Base-by-base conservation (phyloP, 1,140 invertebrate species). In the Zeugodacus cucurbitae region DNA sequence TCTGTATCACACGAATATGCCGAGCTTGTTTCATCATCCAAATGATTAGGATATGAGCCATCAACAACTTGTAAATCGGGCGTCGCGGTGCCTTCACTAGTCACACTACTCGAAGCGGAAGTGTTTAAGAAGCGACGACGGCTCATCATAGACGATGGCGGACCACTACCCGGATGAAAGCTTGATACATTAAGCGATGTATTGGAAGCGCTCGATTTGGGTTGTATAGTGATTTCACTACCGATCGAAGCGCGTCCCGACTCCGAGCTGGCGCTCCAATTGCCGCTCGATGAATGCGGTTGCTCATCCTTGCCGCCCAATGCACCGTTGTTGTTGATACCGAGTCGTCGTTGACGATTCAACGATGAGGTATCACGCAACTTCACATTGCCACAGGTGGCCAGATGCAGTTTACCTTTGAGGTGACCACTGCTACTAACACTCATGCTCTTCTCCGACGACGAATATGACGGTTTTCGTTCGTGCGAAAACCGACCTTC, bases 1-100 rank as follows among this genome's bases (percentile, higher is more conserved):
- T 99, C 98, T 20, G 98, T 98, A 92, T 99, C 98, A 91, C 98
- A 98, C 7, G 98, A 98, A 93, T 98, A 99, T 70, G 98, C 97
- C 0, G 98, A 98, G 90, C 97, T 98, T 6, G 97, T 98, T 93
- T 98, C 98, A 91, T 98, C 98, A 92, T 98, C 97, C 88, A 96
- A 94, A 87, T 93, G 92, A 88, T 92, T 92, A 6, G 91, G 91
- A 91, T 95, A 95, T 57, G 95, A 94, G 14, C 96, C 94, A 88
- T 96, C 95, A 82, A 95, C 94, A 88, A 96, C 96, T 89, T 95
- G 95, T 88, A 97, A 96, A 91, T 97, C 97, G 1, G 97, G 97
- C 3, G 97, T 98, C 54, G 97, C 94, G 11, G 97, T 97, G 29
- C 97, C 97, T 94, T 97, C 97, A 89, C 97, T 97, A 1, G 97